phyloP scores from a whole-genome alignment of 2,888 invertebrate species.

The Drosophila rellima region DNA sequence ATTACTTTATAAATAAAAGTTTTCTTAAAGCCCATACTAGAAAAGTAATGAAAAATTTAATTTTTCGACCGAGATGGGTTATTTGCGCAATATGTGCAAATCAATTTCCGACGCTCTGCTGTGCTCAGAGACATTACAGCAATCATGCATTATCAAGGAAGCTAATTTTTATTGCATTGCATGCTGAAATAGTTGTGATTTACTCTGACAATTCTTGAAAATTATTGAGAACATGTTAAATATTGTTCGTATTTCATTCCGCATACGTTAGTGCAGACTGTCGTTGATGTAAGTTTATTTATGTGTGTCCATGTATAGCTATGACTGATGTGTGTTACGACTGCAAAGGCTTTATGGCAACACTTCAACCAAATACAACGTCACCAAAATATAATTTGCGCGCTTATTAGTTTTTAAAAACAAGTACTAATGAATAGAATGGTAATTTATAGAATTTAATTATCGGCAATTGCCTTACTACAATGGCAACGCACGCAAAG shows the following conservation, averaged over 20 bases:
- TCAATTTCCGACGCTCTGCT: too few relatives aligned
- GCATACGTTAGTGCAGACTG: too few relatives aligned
- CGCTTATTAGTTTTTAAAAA: background rate
- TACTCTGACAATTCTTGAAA: too few relatives aligned
- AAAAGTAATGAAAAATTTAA: background rate
- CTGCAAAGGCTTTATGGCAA: slow-evolving; percentile 5
- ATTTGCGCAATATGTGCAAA: too few relatives aligned
- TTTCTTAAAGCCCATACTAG: too few relatives aligned
- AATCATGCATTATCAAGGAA: too few relatives aligned
- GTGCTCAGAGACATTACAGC: too few relatives aligned
- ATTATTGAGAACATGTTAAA: too few relatives aligned
- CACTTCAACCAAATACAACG: background rate
- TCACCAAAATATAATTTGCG: background rate
- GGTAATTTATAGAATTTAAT: slow-evolving; percentile 6
- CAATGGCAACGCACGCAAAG: slow-evolving; percentile 18
- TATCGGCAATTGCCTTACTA: slow-evolving; percentile 22
- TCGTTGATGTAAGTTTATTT: too few relatives aligned
- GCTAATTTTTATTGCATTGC: background rate
- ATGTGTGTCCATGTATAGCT: too few relatives aligned
- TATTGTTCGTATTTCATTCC: too few relatives aligned
- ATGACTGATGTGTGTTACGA: background rate
- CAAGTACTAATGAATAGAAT: background rate
- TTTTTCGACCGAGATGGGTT: background rate
- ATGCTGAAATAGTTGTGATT: background rate
- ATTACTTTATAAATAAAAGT: too few relatives aligned